Evolutionary conservation across 2,113 vertebrate species (phyloP), one percentile per base, ranked within the genome.

Genomic region (Spilogale gracilis): DNA sequence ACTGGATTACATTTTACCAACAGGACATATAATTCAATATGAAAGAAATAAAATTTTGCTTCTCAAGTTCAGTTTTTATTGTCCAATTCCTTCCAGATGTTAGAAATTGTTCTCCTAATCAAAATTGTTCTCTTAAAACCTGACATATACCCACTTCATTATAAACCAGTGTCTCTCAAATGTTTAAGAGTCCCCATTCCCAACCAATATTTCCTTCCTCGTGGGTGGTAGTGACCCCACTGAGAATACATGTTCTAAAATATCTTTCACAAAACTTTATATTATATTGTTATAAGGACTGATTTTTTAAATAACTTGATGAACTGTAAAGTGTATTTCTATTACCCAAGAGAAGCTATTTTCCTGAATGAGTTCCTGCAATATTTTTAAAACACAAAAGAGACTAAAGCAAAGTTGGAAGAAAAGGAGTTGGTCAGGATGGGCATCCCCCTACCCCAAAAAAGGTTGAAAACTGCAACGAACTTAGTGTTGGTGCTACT

Each of bases 61-160:
- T 95, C 27, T 74, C 76, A 87, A 91, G 78, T 76, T 82, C 54
- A 71, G 93, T 12, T 95, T 95, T 89, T 80, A 63, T 20, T 91
- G 32, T 74, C 32, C 32, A 93, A 27, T 89, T 89, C 21, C 21
- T 82, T 81, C 17, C 17, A 95, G 73, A 61, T 86, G 52, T 93
- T 48, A 93, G 17, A 90, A 85, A 45, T 86, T 79, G n/a, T 82
- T 61, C 54, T 71, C 20, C 45, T 94, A 76, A 92, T 32, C 60
- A 90, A 74, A 76, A 43, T 21, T 76, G 32, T 30, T 89, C 80
- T 78, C 20, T 92, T 87, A 78, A 0, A 81, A 81, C 81, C 10
- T 23, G 89, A 76, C 58, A 52, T 56, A 96, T 0, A 80, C 78
- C 50, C 65, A 93, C 14, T 30, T 52, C 7, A 56, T 50, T 89